Percentiles rank a stretch among this genome's conserved stretches.
Evolutionary conservation across 2,888 invertebrate species (phyloP).

Genomic region (Nowickia ferox): DNA sequence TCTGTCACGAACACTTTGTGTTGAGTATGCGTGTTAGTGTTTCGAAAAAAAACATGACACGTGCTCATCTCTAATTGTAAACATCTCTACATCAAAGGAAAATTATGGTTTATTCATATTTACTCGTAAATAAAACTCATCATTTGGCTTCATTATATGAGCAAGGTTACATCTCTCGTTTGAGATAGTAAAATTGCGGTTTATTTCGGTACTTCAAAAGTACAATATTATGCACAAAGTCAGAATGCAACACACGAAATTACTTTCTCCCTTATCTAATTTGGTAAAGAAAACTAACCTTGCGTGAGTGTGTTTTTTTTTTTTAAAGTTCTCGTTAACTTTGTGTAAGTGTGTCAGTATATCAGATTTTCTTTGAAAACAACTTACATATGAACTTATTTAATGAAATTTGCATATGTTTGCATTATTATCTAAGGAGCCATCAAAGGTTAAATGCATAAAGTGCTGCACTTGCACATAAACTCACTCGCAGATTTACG

Average conservation of each 20-base stretch:
- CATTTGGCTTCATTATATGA: no score
- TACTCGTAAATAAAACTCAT: no score
- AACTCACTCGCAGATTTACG: not conserved
- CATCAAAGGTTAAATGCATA: constrained; percentile 68
- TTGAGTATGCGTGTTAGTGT: no score
- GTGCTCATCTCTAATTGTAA: no score
- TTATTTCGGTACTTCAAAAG: no score
- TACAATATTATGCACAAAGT: not conserved
- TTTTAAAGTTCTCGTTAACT: not conserved
- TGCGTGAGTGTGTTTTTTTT: not conserved
- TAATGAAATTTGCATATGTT: constrained; percentile 67
- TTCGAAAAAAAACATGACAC: no score
- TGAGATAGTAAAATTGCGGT: no score
- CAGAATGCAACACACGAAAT: not conserved
- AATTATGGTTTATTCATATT: no score
- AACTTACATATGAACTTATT: constrained; percentile 37
- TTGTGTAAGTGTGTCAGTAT: not conserved
- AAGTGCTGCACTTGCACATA: constrained; percentile 33
- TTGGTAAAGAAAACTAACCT: not conserved
- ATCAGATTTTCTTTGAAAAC: not conserved
- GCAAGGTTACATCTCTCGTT: no score
- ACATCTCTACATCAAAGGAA: no score
- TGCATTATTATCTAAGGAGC: constrained; percentile 66
- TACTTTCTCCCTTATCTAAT: not conserved
- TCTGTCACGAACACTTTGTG: no score